A percentile compares a stretch with the other conserved stretches of the same genome.
Evolutionary conservation across 2,888 invertebrate genomes (phyloP).

Genomic region (Synanthedon vespiformis): DNA sequence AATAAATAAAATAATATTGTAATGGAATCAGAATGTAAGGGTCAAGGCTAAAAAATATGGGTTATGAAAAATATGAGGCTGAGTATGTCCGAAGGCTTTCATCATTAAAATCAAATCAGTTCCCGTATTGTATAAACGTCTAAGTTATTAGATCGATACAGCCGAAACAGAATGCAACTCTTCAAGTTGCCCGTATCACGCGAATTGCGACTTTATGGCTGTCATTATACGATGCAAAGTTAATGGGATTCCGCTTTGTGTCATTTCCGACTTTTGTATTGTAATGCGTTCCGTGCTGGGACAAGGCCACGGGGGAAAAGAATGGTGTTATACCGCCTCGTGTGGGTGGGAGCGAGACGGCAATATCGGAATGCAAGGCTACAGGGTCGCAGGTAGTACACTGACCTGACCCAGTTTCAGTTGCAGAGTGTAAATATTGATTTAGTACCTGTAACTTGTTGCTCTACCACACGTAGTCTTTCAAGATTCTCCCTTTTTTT

Average conservation of each 20-base stretch:
- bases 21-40: constrained; percentile 7
- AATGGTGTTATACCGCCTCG: constrained; percentile 19
- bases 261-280: constrained; percentile 58
- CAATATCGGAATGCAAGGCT: constrained; percentile 53
- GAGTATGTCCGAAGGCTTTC: constrained; percentile 8
- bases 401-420: constrained; percentile 62
- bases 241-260: constrained; percentile 28
- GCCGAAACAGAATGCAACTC: constrained; percentile 29
- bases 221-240: constrained; percentile 33
- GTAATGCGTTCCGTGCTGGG: constrained; percentile 35
- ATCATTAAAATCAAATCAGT: constrained; percentile 51
- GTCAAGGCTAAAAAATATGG: constrained; percentile 43
- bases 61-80: constrained; percentile 30
- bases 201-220: constrained; percentile 12
- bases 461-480: constrained; percentile 26
- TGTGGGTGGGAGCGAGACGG: constrained; percentile 24
- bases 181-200: constrained; percentile 9
- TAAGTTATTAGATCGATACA: constrained; percentile 38
- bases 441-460: constrained; percentile 57
- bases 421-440: constrained; percentile 65
- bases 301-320: constrained; percentile 47
- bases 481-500: constrained; percentile 10
- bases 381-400: constrained; percentile 59
- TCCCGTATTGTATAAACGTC: constrained; percentile 16
- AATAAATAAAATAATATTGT: neutral